Evolutionary conservation across 35 echinoderm and acorn worm species (phyloP).

Genomic region (Eucidaris tribuloides): DNA sequence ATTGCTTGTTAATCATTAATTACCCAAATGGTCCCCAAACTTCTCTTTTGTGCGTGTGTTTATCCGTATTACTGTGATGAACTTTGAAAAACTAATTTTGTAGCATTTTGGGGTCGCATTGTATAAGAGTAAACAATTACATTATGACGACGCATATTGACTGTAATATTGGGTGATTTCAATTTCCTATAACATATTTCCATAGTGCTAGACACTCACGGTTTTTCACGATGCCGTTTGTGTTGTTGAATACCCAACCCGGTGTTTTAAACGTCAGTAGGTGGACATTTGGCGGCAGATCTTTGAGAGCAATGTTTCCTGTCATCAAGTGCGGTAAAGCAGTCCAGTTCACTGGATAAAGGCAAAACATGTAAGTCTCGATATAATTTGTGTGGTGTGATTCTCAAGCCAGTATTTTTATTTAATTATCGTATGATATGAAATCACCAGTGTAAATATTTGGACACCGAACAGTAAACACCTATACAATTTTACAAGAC

Average conservation of each 20-base stretch:
- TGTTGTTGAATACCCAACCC: constrained; percentile 49
- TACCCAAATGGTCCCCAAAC: too few relatives aligned
- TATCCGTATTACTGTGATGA: not conserved
- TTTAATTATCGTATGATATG: too few relatives aligned
- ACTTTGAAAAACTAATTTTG: not conserved
- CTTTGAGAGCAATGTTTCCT: not conserved
- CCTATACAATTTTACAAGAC: too few relatives aligned
- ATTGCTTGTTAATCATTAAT: too few relatives aligned
- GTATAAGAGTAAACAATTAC: too few relatives aligned
- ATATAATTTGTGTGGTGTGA: too few relatives aligned
- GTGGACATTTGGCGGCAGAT: constrained; percentile 55
- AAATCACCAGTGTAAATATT: too few relatives aligned
- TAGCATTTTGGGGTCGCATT: too few relatives aligned
- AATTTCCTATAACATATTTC: not conserved
- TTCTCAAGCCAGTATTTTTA: too few relatives aligned
- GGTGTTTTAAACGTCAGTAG: constrained; percentile 67
- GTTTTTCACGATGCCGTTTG: constrained; percentile 15
- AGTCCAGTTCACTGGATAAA: not conserved
- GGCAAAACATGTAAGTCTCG: not conserved
- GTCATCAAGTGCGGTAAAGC: not conserved
- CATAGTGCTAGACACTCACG: not conserved
- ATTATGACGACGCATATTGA: not conserved
- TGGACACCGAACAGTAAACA: too few relatives aligned
- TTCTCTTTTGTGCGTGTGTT: too few relatives aligned
- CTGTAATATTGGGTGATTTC: not conserved